These are phyloP conservation scores for Glossophaga mutica DNA, from an alignment of 2,797 vertebrate species.

Conservation along the genomic window DNA sequence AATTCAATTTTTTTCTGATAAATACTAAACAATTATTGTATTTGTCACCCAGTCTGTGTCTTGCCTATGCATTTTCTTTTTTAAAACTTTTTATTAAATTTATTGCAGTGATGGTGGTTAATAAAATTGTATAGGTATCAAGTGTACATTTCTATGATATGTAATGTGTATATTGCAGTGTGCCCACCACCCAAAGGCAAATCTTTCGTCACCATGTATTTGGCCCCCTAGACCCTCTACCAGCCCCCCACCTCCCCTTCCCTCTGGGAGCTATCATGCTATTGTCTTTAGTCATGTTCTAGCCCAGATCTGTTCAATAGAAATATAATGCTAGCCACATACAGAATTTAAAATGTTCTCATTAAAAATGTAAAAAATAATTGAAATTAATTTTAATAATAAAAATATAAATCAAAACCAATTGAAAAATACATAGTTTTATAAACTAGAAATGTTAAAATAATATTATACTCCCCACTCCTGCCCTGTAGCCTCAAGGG, in stretches of 20 bases:
- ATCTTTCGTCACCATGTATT: too few relatives aligned
- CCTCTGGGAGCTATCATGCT: not conserved
- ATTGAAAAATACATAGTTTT: not conserved
- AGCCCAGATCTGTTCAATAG: not conserved
- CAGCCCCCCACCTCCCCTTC: not conserved
- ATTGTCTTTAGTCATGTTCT: not conserved
- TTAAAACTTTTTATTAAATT: not conserved
- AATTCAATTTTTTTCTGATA: not conserved
- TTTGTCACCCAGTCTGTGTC: not conserved
- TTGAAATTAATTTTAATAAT: not conserved
- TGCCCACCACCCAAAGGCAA: too few relatives aligned
- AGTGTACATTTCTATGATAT: too few relatives aligned
- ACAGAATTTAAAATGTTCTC: not conserved
- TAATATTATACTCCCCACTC: not conserved
- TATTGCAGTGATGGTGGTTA: too few relatives aligned
- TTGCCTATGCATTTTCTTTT: not conserved
- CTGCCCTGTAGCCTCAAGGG: not conserved
- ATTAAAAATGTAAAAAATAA: not conserved
- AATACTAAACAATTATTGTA: not conserved
- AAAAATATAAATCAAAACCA: not conserved
- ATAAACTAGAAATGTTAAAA: constrained; percentile 4
- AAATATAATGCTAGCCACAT: not conserved
- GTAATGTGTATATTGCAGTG: too few relatives aligned
- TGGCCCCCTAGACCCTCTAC: too few relatives aligned
- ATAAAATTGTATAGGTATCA: too few relatives aligned